Evolutionary conservation across 1,140 invertebrate genomes (phyloP).

Genomic region (Polyergus mexicanus): DNA sequence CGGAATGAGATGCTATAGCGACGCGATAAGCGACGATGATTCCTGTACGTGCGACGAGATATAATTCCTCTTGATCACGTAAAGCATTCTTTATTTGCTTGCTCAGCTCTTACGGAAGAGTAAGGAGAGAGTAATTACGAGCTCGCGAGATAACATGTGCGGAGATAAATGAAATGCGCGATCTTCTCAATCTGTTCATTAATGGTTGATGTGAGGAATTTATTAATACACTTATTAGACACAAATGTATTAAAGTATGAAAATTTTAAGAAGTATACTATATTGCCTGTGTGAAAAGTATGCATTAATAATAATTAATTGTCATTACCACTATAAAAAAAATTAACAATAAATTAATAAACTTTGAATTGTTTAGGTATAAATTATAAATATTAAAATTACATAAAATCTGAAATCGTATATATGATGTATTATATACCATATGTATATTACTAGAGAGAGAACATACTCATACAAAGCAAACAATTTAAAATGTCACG

Average conservation of each 20-base stretch:
- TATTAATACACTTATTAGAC: not conserved
- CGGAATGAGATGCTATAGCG: conserved; percentile 20
- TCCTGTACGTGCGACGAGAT: conserved; percentile 25
- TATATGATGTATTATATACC: not conserved
- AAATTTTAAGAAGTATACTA: not conserved
- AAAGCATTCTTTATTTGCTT: conserved; percentile 40
- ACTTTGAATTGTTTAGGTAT: not conserved
- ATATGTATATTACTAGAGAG: not conserved
- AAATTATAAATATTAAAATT: not conserved
- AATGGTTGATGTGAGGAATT: not conserved
- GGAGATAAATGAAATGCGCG: not conserved
- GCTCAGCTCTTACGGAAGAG: conserved; percentile 2
- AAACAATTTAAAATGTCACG: not conserved
- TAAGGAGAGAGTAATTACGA: conserved; percentile 29
- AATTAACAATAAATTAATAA: not conserved
- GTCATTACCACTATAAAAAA: not conserved
- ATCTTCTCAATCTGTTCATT: conserved; percentile 28
- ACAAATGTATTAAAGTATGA: not conserved
- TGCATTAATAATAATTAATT: conserved; percentile 27
- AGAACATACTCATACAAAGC: not conserved
- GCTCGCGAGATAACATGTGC: not conserved
- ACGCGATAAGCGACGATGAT: conserved; percentile 35
- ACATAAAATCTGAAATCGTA: not conserved
- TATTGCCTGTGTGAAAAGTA: not conserved
- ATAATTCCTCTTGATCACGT: conserved; percentile 49